These are phyloP conservation scores for Epinotia ramella DNA, from an alignment of 2,888 invertebrate genomes.

Conservation along the genomic window DNA sequence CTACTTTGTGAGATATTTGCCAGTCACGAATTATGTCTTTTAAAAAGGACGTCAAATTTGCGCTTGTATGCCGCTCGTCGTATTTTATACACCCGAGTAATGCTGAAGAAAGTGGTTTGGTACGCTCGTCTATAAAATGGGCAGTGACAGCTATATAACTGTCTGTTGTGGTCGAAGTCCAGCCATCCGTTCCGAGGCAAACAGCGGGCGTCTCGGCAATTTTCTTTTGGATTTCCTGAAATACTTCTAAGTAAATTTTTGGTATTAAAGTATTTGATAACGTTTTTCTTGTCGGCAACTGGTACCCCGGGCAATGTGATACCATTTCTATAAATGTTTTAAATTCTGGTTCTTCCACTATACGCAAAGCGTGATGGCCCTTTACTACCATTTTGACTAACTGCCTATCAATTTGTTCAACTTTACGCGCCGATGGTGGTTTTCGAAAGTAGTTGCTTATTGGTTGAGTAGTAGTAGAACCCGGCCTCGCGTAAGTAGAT, in stretches of 20 bases:
- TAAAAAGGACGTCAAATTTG: neutral
- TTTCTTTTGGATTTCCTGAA: slow-evolving; percentile 9
- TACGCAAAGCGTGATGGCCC: slow-evolving; percentile 10
- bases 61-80: neutral
- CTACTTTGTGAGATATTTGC: neutral
- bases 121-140: slow-evolving; percentile 1
- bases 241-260: slow-evolving; percentile 9
- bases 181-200: slow-evolving; percentile 6
- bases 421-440: too few relatives aligned
- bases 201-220: neutral
- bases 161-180: slow-evolving; percentile 11
- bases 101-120: neutral
- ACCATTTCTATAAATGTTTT: slow-evolving; percentile 16
- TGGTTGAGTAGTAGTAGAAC: neutral
- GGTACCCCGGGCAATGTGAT: slow-evolving; percentile 10
- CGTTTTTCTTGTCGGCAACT: slow-evolving; percentile 8
- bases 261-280: slow-evolving; percentile 7
- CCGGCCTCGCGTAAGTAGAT: neutral
- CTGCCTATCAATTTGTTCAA: slow-evolving; percentile 9
- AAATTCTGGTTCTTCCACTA: slow-evolving; percentile 17
- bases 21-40: slow-evolving; percentile 5
- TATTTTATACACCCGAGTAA: slow-evolving; percentile 1
- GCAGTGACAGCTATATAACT: slow-evolving; percentile 12
- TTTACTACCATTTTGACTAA: slow-evolving; percentile 22
- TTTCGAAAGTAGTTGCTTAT: neutral